Percentiles rank a stretch among this genome's conserved stretches.
Evolutionary conservation across 2,888 invertebrate species (phyloP).

Genomic region (Beris morrisii): DNA sequence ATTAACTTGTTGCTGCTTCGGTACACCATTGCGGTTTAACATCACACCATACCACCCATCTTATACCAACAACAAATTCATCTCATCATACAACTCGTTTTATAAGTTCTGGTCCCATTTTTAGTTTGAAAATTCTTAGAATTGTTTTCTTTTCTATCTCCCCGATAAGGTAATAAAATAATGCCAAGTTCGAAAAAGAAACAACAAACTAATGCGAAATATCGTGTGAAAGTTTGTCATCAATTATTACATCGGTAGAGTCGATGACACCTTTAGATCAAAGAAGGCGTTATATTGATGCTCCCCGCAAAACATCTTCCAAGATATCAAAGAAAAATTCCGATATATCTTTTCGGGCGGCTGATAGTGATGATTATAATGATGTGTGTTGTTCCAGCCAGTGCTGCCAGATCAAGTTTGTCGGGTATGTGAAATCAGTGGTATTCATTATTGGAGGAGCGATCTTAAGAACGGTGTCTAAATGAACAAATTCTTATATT

Average conservation of each 20-base stretch:
- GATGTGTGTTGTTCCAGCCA: too few species aligned
- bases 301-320: neutral
- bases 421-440: too few species aligned
- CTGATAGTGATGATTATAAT: too few species aligned
- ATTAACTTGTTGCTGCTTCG: too few species aligned
- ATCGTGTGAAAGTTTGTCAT: conserved; percentile 24
- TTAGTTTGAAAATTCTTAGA: conserved; percentile 18
- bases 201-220: neutral
- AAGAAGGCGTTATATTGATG: conserved; percentile 19
- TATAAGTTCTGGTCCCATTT: conserved; percentile 18
- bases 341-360: too few species aligned
- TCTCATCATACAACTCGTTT: conserved; percentile 14
- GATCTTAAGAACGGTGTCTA: too few species aligned
- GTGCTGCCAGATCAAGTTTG: too few species aligned
- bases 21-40: too few species aligned
- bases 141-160: conserved; percentile 27
- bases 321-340: conserved; percentile 4
- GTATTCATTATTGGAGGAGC: too few species aligned
- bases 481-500: too few species aligned
- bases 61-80: neutral
- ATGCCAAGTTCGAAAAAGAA: conserved; percentile 12
- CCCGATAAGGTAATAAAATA: conserved; percentile 29
- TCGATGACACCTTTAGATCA: conserved; percentile 23
- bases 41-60: conserved; percentile 9
- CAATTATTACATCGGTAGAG: conserved; percentile 16